Evolutionary conservation across 2,888 invertebrate genomes (phyloP).

Genomic region (Frankliniella fusca): DNA sequence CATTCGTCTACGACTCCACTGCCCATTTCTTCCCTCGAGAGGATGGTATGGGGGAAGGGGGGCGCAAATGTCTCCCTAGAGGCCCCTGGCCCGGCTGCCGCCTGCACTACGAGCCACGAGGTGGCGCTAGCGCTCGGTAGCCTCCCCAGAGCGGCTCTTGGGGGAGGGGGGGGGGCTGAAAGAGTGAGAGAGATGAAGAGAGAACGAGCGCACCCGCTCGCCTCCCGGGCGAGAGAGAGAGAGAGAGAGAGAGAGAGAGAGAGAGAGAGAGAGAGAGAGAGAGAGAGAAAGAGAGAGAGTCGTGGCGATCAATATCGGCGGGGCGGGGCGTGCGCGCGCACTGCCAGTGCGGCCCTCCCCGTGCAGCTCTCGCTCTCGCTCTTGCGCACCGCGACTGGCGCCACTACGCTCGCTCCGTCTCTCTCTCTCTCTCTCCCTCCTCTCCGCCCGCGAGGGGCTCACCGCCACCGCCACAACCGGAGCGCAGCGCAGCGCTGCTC

Average conservation of each 20-base stretch:
- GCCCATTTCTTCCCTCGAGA: not conserved
- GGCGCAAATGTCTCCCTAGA: too few relatives aligned
- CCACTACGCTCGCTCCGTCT: not conserved
- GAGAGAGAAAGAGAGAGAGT: not conserved
- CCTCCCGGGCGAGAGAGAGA: not conserved
- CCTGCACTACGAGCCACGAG: not conserved
- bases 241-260: not conserved
- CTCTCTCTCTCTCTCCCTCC: not conserved
- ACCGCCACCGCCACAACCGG: not conserved
- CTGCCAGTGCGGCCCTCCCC: not conserved
- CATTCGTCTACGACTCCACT: too few relatives aligned
- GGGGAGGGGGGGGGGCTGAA: not conserved
- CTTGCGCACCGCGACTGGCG: not conserved
- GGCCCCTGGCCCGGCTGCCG: not conserved
- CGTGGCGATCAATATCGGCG: conserved; percentile 25
- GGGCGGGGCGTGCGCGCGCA: conserved; percentile 20
- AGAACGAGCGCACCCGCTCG: not conserved
- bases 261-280: not conserved
- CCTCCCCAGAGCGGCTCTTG: not conserved
- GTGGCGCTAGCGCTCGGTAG: not conserved
- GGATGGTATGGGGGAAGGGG: not conserved
- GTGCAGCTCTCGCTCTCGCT: not conserved
- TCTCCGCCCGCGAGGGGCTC: not conserved
- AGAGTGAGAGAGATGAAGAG: not conserved
- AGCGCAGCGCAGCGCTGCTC: not conserved